Base-by-base conservation (phyloP, 2,113 vertebrate species). In the Spea multiplicata region DNA sequence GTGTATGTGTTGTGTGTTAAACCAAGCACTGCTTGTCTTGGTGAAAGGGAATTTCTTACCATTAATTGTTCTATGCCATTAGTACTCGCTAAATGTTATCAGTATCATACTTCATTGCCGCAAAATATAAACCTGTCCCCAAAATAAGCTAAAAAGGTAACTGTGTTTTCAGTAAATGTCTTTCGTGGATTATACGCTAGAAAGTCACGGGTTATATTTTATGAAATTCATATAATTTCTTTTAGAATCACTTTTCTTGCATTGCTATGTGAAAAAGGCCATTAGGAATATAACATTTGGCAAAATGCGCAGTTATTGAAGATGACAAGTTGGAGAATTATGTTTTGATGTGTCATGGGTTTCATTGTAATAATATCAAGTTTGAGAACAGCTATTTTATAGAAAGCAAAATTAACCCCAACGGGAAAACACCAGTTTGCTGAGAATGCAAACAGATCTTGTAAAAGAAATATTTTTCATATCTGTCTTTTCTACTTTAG, bases 251-350 rank as follows among this genome's bases (percentile, higher is more conserved):
- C 47, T 67, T 67, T 48, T 59, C 62, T 55, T 52, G 5, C 45
- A 67, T 57, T 48, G 70, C 62, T 44, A 16, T 49, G 64, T 59
- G 3, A 44, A 8, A 66, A 44, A 49, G 59, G 45, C 12, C 10
- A 80, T 73, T 80, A 80, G 45, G 47, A 48, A 44, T 66, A 59
- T 49, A 47, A 53, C 76, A 64, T 78, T 71, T 71, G 68, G 16
- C 44, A 67, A 78, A 71, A 73, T 8, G 53, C 12, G 49, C 13
- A 9, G 50, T 73, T 73, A 79, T 79, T 79, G 61, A 59, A 73
- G 62, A 14, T 66, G 77, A 79, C 71, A 67, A 64, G 61, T 49
- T 44, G 70, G n/a, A 73, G 70, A 80, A 67, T 73, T 73, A 68
- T 68, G 77, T 80, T 67, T 64, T 30, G n/a, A 50, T 3, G 59